These are phyloP conservation scores for Brachypalpus laphriformis DNA, from an alignment of 2,888 invertebrate genomes.

Conservation along the genomic window DNA sequence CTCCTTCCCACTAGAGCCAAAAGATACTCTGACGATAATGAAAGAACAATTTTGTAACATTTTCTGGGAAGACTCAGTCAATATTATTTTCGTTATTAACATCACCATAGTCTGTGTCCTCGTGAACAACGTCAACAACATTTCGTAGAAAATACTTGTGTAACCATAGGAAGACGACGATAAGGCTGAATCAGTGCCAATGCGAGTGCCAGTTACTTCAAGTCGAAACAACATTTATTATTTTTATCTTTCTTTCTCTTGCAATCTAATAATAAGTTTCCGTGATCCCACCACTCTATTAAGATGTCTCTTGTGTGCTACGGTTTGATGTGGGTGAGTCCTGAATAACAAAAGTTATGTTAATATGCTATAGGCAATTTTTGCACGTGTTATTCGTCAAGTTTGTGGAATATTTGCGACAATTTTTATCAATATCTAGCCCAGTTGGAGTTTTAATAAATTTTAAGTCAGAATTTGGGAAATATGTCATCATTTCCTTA, in stretches of 20 bases:
- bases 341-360: too few relatives aligned
- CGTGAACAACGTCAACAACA: background rate
- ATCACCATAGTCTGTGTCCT: background rate
- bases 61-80: constrained; percentile 12
- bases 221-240: constrained; percentile 40
- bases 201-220: constrained; percentile 23
- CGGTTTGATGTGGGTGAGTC: too few relatives aligned
- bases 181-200: constrained; percentile 10
- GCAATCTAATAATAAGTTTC: background rate
- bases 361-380: background rate
- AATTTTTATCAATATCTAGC: too few relatives aligned
- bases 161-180: constrained; percentile 1
- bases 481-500: too few relatives aligned
- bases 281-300: background rate
- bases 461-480: too few relatives aligned
- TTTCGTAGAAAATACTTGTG: constrained; percentile 9
- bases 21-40: background rate
- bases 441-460: too few relatives aligned
- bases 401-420: too few relatives aligned
- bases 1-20: background rate
- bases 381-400: too few relatives aligned
- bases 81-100: background rate
- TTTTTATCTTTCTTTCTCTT: background rate
- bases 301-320: too few relatives aligned
- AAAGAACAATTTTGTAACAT: constrained; percentile 24